Percentiles rank a stretch among this genome's conserved stretches.
phyloP scores from a whole-genome alignment of 2,888 invertebrate species.

The Catocala nupta region DNA sequence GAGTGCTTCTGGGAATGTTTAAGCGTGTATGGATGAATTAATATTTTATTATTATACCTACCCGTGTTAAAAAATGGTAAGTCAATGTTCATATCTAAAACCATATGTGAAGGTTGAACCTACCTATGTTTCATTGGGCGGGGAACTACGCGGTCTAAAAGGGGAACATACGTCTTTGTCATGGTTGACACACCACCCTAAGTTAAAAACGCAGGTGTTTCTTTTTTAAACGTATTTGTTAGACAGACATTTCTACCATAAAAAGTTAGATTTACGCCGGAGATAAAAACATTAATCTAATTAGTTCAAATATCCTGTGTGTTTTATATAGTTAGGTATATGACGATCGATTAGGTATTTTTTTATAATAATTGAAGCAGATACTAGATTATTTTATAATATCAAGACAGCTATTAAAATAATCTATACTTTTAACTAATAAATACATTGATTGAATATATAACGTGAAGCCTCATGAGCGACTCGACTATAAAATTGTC shows the following conservation, averaged over 20 bases:
- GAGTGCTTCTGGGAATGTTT: conserved; percentile 79
- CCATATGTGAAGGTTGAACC: not conserved
- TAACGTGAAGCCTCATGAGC: too few relatives aligned
- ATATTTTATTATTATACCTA: conserved; percentile 39
- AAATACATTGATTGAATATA: too few relatives aligned
- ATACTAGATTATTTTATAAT: too few relatives aligned
- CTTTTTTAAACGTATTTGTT: conserved; percentile 17
- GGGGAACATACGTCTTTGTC: conserved; percentile 26
- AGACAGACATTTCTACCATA: too few relatives aligned
- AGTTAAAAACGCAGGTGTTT: conserved; percentile 37
- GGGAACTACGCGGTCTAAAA: conserved; percentile 1
- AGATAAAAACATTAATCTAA: too few relatives aligned
- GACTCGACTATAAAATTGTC: too few relatives aligned
- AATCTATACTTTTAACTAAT: too few relatives aligned
- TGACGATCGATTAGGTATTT: not conserved
- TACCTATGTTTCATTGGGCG: not conserved
- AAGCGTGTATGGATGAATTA: conserved; percentile 54
- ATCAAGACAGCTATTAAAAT: too few relatives aligned
- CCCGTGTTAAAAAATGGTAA: not conserved
- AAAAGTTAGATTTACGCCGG: too few relatives aligned
- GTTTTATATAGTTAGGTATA: not conserved
- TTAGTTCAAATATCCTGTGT: not conserved
- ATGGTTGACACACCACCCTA: conserved; percentile 42
- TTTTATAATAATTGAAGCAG: not conserved
- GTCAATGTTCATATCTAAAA: not conserved